Base-by-base conservation (phyloP, 2,113 vertebrate genomes). In the Lates calcarifer region DNA sequence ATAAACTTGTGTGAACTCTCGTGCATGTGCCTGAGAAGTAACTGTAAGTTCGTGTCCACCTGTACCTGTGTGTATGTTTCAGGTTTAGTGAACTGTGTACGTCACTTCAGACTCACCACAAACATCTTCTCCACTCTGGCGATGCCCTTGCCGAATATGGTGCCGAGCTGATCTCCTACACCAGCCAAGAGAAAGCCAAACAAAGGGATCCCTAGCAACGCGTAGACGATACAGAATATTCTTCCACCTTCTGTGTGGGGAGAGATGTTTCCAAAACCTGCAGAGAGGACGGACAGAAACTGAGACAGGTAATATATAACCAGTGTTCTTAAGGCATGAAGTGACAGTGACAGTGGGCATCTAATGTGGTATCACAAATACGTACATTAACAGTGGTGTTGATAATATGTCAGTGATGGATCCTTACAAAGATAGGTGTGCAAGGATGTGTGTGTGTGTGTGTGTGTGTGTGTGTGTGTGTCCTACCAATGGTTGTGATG, bases 221-320 rank as follows among this genome's bases (percentile, higher is more conserved):
- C 98, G 79, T 99, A 99, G 82, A 99, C 94, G 84, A 99, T 98
- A 77, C 98, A 98, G 94, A 99, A 99, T 94, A 99, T 97, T 88
- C 96, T 96, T 37, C 98, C 98, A 20, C 97, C 97, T 92, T 98
- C 95, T 63, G 98, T 99, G 86, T 96, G 96, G 53, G 98, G 98
- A 70, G 98, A 98, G 87, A 95, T 97, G 87, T 99, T 99, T 87
- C 98, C 98, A 95, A 99, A 99, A 67, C 98, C 97, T 99, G 90
- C 67, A 71, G 35, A 87, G 86, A 87, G 64, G 53, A 79, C 51
- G 57, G 29, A n/a, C 0, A 47, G 22, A 62, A 64, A 49, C 1
- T 31, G 1, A 67, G 33, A 55, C 10, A 8, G 5, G 17, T 47
- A 33, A 77, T 53, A n/a, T 6, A 37, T 60, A 12, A 53, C 22